Conservation (phyloP, 1,140 invertebrate species). For the Drosophila azteca region DNA sequence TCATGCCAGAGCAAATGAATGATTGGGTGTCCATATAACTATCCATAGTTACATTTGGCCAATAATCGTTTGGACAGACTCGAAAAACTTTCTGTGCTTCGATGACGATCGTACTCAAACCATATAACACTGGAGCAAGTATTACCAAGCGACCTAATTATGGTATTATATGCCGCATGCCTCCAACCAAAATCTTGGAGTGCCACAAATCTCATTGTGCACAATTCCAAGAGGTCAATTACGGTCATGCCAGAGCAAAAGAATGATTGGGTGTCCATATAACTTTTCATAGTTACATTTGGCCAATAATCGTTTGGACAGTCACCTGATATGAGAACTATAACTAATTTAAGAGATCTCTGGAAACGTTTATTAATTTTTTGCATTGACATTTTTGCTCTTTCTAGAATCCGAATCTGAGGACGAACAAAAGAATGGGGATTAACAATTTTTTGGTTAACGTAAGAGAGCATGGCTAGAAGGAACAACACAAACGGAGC, state of each 20-base stretch:
- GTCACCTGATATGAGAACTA: not conserved
- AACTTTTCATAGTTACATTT: slow-evolving; percentile 75
- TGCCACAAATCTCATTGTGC: slow-evolving; percentile 5
- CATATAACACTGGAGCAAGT: no score
- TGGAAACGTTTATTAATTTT: not conserved
- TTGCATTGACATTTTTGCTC: not conserved
- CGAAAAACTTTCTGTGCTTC: no score
- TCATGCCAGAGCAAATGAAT: slow-evolving; percentile 68
- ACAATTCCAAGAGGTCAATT: slow-evolving; percentile 4
- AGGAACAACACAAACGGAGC: slow-evolving; percentile 40
- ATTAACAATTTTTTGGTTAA: slow-evolving; percentile 50
- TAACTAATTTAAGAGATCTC: not conserved
- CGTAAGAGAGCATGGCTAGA: slow-evolving; percentile 16
- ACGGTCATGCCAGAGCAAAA: slow-evolving; percentile 64
- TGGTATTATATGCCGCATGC: slow-evolving; percentile 19
- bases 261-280: slow-evolving; percentile 77
- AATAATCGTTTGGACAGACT: slow-evolving; percentile 42
- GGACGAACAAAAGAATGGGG: slow-evolving; percentile 78
- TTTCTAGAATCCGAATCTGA: slow-evolving; percentile 82
- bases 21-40: slow-evolving; percentile 80
- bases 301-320: slow-evolving; percentile 59
- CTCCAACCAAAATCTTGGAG: slow-evolving; percentile 12
- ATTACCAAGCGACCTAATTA: not conserved
- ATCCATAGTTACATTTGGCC: slow-evolving; percentile 75
- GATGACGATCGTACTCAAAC: no score